These are phyloP conservation scores for Geotrupes spiniger DNA, from an alignment of 2,888 invertebrate genomes.

Conservation along the genomic window DNA sequence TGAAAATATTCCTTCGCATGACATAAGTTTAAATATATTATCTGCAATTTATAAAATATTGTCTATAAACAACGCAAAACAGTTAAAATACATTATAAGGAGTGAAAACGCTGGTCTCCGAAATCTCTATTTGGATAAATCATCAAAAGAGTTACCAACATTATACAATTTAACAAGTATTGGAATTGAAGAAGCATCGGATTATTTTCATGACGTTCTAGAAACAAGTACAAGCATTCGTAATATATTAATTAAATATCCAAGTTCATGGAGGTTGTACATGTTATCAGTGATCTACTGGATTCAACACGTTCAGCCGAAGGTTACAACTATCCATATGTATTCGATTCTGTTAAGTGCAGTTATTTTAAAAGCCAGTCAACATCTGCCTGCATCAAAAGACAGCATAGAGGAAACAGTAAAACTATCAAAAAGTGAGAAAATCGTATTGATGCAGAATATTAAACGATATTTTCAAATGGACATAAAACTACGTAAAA, in stretches of 20 bases:
- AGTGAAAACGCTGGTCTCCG: constrained; percentile 30
- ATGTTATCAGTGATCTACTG: constrained; percentile 61
- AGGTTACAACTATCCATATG: constrained; percentile 51
- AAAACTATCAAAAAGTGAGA: constrained; percentile 22
- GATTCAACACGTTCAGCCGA: constrained; percentile 49
- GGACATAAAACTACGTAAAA: constrained; percentile 54
- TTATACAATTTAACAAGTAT: constrained; percentile 42
- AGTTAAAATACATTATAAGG: constrained; percentile 41
- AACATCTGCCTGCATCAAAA: too few relatives aligned
- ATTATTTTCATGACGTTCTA: constrained; percentile 54
- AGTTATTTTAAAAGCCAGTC: constrained; percentile 52
- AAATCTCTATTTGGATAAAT: constrained; percentile 23
- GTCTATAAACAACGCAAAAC: constrained; percentile 26
- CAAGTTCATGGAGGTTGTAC: constrained; percentile 59
- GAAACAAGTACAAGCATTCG: constrained; percentile 48
- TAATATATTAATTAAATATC: constrained; percentile 50
- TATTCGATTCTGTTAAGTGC: constrained; percentile 59
- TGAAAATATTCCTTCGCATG: constrained; percentile 57
- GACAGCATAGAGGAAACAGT: constrained; percentile 28
- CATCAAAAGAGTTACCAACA: constrained; percentile 38
- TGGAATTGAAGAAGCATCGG: constrained; percentile 33
- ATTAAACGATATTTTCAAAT: constrained; percentile 60
- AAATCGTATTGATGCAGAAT: constrained; percentile 55
- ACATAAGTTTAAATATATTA: constrained; percentile 61
- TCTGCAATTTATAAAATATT: constrained; percentile 55